Percentiles rank a stretch among this genome's conserved stretches.
These are phyloP conservation scores for Rhamphomyia laevipes DNA, from an alignment of 2,888 invertebrate genomes.

Conservation along the genomic window DNA sequence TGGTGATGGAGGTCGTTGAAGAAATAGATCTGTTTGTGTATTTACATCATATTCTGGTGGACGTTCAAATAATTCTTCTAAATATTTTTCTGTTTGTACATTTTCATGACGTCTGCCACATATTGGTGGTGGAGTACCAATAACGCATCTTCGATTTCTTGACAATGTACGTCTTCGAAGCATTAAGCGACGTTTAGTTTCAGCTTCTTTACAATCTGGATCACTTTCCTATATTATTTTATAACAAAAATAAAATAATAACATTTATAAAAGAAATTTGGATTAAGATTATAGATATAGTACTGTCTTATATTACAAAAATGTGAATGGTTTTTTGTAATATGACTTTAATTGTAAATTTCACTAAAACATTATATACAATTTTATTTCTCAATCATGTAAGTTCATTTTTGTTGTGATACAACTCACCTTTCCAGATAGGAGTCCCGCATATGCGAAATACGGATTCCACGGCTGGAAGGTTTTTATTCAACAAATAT, in stretches of 20 bases:
- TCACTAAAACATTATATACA: no score
- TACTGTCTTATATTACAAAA: no score
- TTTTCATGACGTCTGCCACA: conserved; percentile 74
- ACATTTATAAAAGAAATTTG: no score
- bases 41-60: conserved; percentile 66
- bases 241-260: no score
- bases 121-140: conserved; percentile 43
- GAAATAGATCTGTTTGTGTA: conserved; percentile 78
- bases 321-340: no score
- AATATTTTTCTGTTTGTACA: conserved; percentile 79
- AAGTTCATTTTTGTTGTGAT: no score
- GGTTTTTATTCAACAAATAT: conserved; percentile 11
- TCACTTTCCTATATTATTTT: no score
- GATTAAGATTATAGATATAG: no score
- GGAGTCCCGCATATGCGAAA: conserved; percentile 41
- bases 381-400: no score
- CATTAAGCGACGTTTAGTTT: conserved; percentile 54
- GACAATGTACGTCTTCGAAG: conserved; percentile 51
- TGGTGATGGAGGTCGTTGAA: conserved; percentile 72
- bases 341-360: no score
- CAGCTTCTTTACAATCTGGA: conserved; percentile 23
- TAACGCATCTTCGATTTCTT: conserved; percentile 43
- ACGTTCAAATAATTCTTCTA: conserved; percentile 73
- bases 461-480: conserved; percentile 41
- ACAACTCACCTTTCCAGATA: conserved; percentile 25